Evolutionary conservation across 2,113 vertebrate genomes (phyloP).

Genomic region (Clarias magur): DNA sequence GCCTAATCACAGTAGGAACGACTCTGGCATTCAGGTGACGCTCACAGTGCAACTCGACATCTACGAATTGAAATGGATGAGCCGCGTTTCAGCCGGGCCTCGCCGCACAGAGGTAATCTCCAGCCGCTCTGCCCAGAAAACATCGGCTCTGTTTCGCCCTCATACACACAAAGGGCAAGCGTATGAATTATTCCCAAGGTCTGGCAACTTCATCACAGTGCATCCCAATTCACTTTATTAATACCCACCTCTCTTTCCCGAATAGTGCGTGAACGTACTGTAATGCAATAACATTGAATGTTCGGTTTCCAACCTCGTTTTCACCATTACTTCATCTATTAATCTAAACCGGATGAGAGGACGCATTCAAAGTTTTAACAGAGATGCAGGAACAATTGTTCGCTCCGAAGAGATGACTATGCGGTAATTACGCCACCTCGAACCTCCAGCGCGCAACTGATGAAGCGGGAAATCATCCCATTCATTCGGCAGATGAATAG

Average conservation of each 20-base stretch:
- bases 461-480: neutral
- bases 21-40: slow-evolving; percentile 35
- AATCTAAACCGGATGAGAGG: neutral
- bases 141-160: neutral
- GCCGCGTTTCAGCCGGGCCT: neutral
- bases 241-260: neutral
- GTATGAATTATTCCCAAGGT: slow-evolving; percentile 15
- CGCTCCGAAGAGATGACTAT: neutral
- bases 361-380: neutral
- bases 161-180: slow-evolving; percentile 7
- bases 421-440: neutral
- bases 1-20: slow-evolving; percentile 26
- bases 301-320: slow-evolving; percentile 10
- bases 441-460: neutral
- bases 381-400: neutral
- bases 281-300: neutral
- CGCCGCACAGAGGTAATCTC: slow-evolving; percentile 22
- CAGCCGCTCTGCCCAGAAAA: neutral
- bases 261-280: neutral
- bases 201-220: neutral
- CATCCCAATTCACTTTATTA: neutral
- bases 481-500: neutral
- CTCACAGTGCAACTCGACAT: neutral
- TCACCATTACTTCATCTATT: slow-evolving; percentile 1
- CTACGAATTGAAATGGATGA: slow-evolving; percentile 27